Conservation (phyloP, 2,797 vertebrate species). For the Anableps anableps region DNA sequence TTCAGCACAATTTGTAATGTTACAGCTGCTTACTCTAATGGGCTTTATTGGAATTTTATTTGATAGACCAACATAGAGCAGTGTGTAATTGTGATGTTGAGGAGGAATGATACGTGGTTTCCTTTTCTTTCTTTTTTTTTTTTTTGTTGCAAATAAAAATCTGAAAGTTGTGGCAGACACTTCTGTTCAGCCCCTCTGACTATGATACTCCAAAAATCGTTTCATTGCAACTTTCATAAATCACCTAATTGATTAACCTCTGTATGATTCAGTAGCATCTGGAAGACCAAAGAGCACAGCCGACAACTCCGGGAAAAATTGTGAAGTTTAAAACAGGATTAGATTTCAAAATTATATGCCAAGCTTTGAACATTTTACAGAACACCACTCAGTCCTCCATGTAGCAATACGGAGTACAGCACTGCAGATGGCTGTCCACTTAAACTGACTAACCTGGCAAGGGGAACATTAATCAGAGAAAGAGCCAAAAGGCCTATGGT, state of each 20-base stretch:
- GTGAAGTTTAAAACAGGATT: too few relatives aligned
- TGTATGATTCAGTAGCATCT: background rate
- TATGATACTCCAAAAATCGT: background rate
- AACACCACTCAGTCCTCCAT: too few relatives aligned
- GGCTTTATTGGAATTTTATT: background rate
- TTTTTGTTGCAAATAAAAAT: background rate
- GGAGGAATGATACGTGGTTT: background rate
- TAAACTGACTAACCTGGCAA: background rate
- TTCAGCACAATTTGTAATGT: background rate
- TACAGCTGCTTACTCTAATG: background rate
- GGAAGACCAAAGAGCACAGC: background rate
- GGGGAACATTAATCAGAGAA: background rate
- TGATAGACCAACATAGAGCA: background rate
- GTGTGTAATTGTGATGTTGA: background rate
- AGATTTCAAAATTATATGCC: background rate
- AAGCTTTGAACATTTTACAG: background rate
- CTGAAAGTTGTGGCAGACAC: background rate
- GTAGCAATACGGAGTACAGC: too few relatives aligned
- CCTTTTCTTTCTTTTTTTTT: too few relatives aligned
- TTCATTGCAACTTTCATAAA: background rate
- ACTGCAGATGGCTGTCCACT: too few relatives aligned
- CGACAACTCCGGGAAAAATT: too few relatives aligned
- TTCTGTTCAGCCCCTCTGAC: background rate
- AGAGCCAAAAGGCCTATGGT: background rate
- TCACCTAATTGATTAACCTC: background rate